A percentile compares a stretch with the other conserved stretches of the same genome.
Conservation (phyloP, 2,888 invertebrate genomes). For the Erebia ligea region DNA sequence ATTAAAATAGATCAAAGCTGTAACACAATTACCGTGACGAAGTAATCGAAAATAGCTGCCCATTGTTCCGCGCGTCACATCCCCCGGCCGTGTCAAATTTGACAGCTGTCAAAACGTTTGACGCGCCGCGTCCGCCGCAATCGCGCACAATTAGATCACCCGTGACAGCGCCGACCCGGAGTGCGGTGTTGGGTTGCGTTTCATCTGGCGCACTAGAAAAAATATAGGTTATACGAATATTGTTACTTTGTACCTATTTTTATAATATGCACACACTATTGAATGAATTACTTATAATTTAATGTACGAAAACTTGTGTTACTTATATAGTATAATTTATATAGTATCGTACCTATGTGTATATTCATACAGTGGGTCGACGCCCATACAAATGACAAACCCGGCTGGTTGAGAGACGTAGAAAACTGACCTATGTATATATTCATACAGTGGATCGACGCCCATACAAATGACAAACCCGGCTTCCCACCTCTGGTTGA, state of each 20-base stretch:
- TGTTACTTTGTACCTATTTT: neutral
- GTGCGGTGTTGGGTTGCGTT: conserved; percentile 9
- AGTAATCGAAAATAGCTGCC: conserved; percentile 18
- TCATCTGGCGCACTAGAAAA: neutral
- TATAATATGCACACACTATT: neutral
- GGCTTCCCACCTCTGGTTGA: too few species aligned
- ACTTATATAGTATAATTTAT: too few species aligned
- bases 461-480: too few species aligned
- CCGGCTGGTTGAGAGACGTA: too few species aligned
- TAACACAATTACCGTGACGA: conserved; percentile 12
- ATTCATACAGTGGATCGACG: too few species aligned
- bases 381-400: too few species aligned
- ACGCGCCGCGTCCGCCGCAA: conserved; percentile 41
- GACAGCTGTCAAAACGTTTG: conserved; percentile 44
- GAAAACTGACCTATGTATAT: too few species aligned
- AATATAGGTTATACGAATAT: neutral
- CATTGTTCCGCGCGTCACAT: conserved; percentile 24
- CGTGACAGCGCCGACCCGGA: conserved; percentile 32
- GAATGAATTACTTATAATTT: too few species aligned
- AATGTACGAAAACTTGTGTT: too few species aligned
- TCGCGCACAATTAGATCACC: conserved; percentile 39
- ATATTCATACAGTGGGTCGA: too few species aligned
- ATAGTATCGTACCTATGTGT: too few species aligned
- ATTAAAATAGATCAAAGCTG: conserved; percentile 7
- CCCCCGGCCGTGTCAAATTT: conserved; percentile 34